These are phyloP conservation scores for Drosophila tripunctata DNA, from an alignment of 2,888 invertebrate species.

Conservation along the genomic window DNA sequence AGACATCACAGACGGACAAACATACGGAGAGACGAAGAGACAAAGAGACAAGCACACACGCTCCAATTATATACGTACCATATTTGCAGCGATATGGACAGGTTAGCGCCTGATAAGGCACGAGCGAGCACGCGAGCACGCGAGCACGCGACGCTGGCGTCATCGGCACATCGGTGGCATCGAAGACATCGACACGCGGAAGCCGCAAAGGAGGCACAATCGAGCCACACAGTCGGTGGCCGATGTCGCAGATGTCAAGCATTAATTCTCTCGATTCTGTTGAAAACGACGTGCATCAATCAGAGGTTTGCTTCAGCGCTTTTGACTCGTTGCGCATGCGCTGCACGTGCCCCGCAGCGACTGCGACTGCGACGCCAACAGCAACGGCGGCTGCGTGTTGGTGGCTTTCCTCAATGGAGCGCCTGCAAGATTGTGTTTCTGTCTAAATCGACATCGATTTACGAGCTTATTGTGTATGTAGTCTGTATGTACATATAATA, in stretches of 20 bases:
- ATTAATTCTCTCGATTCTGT: slow-evolving; percentile 64
- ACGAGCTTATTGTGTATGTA: slow-evolving; percentile 65
- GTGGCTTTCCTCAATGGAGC: slow-evolving; percentile 71
- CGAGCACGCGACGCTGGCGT: slow-evolving; percentile 46
- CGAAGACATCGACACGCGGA: slow-evolving; percentile 74
- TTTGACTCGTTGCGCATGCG: slow-evolving; percentile 58
- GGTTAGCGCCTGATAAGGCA: slow-evolving; percentile 76
- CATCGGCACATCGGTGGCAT: slow-evolving; percentile 43
- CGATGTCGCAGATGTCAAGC: slow-evolving; percentile 53
- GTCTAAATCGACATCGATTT: slow-evolving; percentile 75
- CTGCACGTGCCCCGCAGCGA: slow-evolving; percentile 64
- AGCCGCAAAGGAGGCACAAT: slow-evolving; percentile 46
- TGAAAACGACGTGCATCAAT: slow-evolving; percentile 75
- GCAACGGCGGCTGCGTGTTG: slow-evolving; percentile 53
- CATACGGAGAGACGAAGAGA: slow-evolving; percentile 4
- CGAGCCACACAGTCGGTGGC: slow-evolving; percentile 58
- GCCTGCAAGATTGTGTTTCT: slow-evolving; percentile 67
- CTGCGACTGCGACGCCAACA: background rate
- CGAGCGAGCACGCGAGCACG: slow-evolving; percentile 67
- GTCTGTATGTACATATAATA: no score
- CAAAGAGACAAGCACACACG: slow-evolving; percentile 27
- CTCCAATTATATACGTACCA: slow-evolving; percentile 63
- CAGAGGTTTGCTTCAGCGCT: slow-evolving; percentile 45
- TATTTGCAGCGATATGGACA: slow-evolving; percentile 76
- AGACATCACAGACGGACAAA: background rate